Base-by-base conservation (phyloP, 1,140 invertebrate species). In the Acyrthosiphon pisum region DNA sequence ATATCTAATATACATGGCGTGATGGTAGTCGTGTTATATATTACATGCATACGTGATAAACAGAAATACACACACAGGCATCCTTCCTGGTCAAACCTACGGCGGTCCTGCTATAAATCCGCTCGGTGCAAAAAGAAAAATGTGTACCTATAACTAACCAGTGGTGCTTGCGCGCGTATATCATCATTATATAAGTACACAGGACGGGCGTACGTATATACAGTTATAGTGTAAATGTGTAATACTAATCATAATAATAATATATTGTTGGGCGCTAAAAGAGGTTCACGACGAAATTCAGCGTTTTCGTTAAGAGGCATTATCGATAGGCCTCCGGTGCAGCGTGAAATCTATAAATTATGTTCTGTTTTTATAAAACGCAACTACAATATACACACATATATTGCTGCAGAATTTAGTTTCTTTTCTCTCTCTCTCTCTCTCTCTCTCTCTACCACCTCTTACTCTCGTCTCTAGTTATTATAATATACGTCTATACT, bases 231-330 rank as follows among this genome's bases (percentile, higher is more conserved):
- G 14, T 81, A 18, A 9, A 48, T 48, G 2, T 48, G 20, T 50
- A 50, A 20, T 50, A 50, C 50, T 48, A 48, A 6, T 48, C 11
- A 56, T 56, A 56, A 26, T 68, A 84, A 84, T 84, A 84, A 84
- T 84, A 84, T 84, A 84, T 84, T 84, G 83, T 41, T 23, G 83
- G 83, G 37, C 41, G 23, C 83, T 37, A 84, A 84, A 84, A 84
- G 35, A 84, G 7, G 22, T 68, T n/a, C 30, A 11, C 60, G 60
- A 30, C 30, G 26, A 86, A 44, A 86, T 86, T 14, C 30, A 68
- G 23, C 30, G 44, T 87, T 86, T 86, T 46, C 41, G 41, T 86
- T 87, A 48, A 48, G 23, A 87, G 4, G 35, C 37, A 6, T n/a
- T 46, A 46, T 46, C 44, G 44, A 87, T n/a, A 87, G 11, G 20